These are phyloP conservation scores for Patella caerulea DNA, from an alignment of 2,888 invertebrate genomes.

Conservation along the genomic window DNA sequence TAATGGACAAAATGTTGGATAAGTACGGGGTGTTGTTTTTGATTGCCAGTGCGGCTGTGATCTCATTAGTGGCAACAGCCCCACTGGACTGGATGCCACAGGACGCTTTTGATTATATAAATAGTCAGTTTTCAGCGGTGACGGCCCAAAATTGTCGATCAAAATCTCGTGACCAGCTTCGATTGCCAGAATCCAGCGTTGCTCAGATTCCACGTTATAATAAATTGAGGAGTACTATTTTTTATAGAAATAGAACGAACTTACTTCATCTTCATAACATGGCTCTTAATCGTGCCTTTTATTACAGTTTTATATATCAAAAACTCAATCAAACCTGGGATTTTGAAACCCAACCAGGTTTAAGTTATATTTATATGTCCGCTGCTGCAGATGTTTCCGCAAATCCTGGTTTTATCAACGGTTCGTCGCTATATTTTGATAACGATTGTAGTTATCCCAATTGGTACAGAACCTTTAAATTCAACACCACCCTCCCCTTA, in stretches of 20 bases:
- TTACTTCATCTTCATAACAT: conserved; percentile 94
- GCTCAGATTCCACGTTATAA: conserved; percentile 79
- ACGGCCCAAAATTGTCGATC: conserved; percentile 91
- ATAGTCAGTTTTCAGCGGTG: conserved; percentile 86
- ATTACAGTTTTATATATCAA: conserved; percentile 72
- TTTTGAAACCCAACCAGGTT: conserved; percentile 93
- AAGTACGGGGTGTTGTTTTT: conserved; percentile 38
- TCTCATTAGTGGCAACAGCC: conserved; percentile 20
- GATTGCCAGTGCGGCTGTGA: conserved; percentile 33
- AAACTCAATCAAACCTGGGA: conserved; percentile 55
- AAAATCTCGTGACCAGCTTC: conserved; percentile 86
- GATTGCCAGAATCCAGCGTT: conserved; percentile 86
- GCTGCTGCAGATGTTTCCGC: conserved; percentile 95
- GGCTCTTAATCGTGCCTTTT: conserved; percentile 95
- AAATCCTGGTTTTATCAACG: conserved; percentile 84
- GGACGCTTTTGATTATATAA: conserved; percentile 91
- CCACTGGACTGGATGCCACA: conserved; percentile 86
- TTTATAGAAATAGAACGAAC: conserved; percentile 87
- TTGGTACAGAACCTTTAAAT: conserved; percentile 88
- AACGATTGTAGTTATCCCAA: conserved; percentile 95
- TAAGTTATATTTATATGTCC: conserved; percentile 97
- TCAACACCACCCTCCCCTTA: conserved; percentile 93
- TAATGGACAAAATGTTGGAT: conserved; percentile 17
- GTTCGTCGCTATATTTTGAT: conserved; percentile 93
- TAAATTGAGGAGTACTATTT: conserved; percentile 80